phyloP scores from a whole-genome alignment of 2,113 vertebrate genomes.

The Lycaon pictus region DNA sequence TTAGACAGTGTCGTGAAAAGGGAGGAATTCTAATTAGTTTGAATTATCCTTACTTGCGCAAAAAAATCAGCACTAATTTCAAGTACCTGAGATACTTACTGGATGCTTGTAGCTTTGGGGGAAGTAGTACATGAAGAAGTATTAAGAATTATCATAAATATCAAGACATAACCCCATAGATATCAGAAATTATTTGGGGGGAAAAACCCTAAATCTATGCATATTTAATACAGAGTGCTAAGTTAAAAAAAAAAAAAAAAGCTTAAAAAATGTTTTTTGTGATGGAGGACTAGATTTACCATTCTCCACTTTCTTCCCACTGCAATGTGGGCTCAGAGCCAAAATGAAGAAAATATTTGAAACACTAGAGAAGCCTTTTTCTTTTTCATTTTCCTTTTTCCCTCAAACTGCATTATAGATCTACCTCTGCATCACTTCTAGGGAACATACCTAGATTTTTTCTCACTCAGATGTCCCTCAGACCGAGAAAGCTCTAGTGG shows the following conservation, averaged over 20 bases:
- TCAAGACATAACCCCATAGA: not conserved
- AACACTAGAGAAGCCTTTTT: not conserved
- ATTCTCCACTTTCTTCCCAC: fast-evolving
- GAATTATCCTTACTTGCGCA: not conserved
- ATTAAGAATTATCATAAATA: not conserved
- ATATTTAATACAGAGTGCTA: conserved; percentile 51
- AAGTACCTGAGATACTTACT: not conserved
- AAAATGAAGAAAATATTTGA: not conserved
- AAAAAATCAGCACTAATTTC: conserved; percentile 37
- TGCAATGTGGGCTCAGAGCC: not conserved
- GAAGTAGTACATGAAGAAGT: conserved; percentile 26
- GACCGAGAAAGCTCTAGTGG: too few species aligned
- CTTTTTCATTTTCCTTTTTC: not conserved
- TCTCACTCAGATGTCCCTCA: not conserved
- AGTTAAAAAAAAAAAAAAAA: not conserved
- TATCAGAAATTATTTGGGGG: not conserved
- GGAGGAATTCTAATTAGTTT: not conserved
- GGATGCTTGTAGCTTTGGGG: conserved; percentile 21
- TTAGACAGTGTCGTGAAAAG: conserved; percentile 17
- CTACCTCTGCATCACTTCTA: not conserved
- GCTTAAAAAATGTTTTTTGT: not conserved
- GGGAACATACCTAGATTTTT: not conserved
- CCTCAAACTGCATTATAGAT: not conserved
- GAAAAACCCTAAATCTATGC: conserved; percentile 49
- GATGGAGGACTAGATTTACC: conserved; percentile 25